Conservation (phyloP, 1,140 invertebrate species). For the Drosophila nasuta region DNA sequence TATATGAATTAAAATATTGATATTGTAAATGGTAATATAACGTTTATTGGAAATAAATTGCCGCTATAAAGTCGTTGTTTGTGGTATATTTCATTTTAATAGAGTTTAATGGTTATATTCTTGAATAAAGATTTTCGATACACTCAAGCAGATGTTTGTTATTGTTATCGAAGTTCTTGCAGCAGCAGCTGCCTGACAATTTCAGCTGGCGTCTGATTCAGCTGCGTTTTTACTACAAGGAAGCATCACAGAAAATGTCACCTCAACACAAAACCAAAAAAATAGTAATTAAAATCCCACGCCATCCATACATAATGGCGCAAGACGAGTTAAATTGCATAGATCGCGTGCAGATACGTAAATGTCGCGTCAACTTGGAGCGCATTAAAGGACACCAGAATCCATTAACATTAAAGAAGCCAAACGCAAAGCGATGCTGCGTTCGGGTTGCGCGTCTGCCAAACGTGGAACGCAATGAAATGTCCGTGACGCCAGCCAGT, state of each 20-base stretch:
- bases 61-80: too few species aligned
- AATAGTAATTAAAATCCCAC: slow-evolving; percentile 61
- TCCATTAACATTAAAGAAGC: slow-evolving; percentile 43
- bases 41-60: too few species aligned
- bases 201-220: background rate
- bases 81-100: too few species aligned
- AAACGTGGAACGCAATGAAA: slow-evolving; percentile 60
- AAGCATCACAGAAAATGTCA: slow-evolving; percentile 43
- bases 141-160: slow-evolving; percentile 8
- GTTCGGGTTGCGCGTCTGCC: slow-evolving; percentile 68
- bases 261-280: slow-evolving; percentile 54
- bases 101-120: too few species aligned
- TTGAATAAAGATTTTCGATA: slow-evolving; percentile 9
- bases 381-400: slow-evolving; percentile 44
- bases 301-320: slow-evolving; percentile 57
- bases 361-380: slow-evolving; percentile 69
- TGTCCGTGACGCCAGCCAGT: slow-evolving; percentile 65
- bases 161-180: background rate
- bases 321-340: slow-evolving; percentile 26
- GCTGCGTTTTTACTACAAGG: background rate
- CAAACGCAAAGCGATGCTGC: slow-evolving; percentile 59
- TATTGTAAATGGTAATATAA: too few species aligned
- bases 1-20: too few species aligned
- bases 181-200: background rate
- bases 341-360: slow-evolving; percentile 38